Base-by-base conservation (phyloP, 2,113 vertebrate genomes). In the Phoenicopterus ruber region DNA sequence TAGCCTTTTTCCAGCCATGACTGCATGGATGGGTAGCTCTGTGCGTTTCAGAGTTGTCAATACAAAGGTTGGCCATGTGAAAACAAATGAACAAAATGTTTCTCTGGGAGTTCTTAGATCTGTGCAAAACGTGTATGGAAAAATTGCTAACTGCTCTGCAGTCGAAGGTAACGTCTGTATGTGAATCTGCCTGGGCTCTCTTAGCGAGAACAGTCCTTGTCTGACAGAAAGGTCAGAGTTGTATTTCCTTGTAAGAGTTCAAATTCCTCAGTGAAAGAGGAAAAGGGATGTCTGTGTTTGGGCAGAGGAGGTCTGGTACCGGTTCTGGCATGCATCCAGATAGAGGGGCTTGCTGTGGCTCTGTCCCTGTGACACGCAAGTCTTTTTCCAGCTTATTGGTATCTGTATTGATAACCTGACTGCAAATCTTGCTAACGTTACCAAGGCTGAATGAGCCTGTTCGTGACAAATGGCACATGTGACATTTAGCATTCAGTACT, bases 101-200 rank as follows among this genome's bases (percentile, higher is more conserved):
- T 65, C 66, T 54, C 54, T 28, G 36, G 11, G 63, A 87, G 57
- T 21, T 89, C 44, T 80, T 44, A 70, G 52, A 46, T 81, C 40
- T 10, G 57, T 72, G 44, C 72, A n/a, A 61, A 57, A 28, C 0
- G 0, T 6, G 34, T 6, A 2, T 6, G 44, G 69, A 72, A 28
- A 77, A 46, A 26, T 17, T 31, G 40, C 42, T 19, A 16, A 16
- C 18, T 63, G 83, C 69, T 84, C 72, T 92, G 65, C 69, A n/a
- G 36, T 34, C 36, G 18, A 13, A 58, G 54, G 54, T 5, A 1
- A 3, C 17, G 36, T 24, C 89, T 47, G 26, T 28, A 2, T 18
- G 6, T 52, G 81, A 10, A 44, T n/a, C 36, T 76, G 70, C 69
- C 76, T 31, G 61, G 12, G 36, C 49, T 66, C 18, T 13, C 31